These are phyloP conservation scores for Myiagra hebetior DNA, from an alignment of 2,113 vertebrate genomes.

Conservation along the genomic window DNA sequence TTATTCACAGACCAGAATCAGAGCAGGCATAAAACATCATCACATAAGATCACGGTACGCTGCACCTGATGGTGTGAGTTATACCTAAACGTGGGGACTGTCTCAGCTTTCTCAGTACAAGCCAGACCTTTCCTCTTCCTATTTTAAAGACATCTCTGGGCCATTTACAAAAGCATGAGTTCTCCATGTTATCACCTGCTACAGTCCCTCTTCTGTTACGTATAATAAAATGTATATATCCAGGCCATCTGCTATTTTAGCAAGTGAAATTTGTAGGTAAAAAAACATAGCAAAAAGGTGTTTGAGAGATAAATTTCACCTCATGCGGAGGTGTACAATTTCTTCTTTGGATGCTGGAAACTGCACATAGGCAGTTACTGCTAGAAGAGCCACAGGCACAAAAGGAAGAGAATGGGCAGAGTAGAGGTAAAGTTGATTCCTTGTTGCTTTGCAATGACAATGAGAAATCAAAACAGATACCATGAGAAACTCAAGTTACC, in stretches of 20 bases:
- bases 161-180: background rate
- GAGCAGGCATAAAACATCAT: background rate
- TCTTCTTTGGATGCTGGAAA: background rate
- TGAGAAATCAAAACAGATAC: background rate
- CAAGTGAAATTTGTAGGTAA: background rate
- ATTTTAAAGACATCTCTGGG: background rate
- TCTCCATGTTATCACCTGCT: background rate
- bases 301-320: background rate
- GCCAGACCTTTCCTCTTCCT: background rate
- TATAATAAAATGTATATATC: background rate
- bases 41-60: background rate
- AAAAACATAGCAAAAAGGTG: background rate
- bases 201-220: background rate
- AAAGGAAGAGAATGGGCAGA: background rate
- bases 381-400: background rate
- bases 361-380: background rate
- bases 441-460: background rate
- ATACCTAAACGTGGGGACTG: background rate
- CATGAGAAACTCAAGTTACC: background rate
- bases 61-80: background rate
- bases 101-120: background rate
- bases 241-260: background rate
- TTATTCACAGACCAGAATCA: background rate
- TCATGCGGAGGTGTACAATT: background rate
- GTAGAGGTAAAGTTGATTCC: background rate